Evolutionary conservation across 2,888 invertebrate genomes (phyloP).

Genomic region (Germaria angustata): DNA sequence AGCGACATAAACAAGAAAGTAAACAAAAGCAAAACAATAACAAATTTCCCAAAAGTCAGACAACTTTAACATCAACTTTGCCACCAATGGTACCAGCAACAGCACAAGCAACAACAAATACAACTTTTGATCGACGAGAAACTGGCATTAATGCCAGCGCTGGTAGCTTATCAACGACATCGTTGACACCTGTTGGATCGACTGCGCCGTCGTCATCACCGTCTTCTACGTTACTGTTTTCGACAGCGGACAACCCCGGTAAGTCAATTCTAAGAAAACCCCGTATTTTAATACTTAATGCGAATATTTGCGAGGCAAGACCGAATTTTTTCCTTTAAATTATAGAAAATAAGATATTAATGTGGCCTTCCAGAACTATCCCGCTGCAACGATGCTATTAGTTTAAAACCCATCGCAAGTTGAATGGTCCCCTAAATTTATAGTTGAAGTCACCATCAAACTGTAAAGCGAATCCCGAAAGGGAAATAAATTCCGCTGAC

Average conservation of each 20-base stretch:
- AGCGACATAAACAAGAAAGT: constrained; percentile 45
- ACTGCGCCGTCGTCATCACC: background rate
- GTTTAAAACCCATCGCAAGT: too few species aligned
- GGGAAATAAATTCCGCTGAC: too few species aligned
- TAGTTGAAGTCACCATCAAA: too few species aligned
- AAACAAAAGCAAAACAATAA: constrained; percentile 47
- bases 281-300: too few species aligned
- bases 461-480: too few species aligned
- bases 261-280: constrained; percentile 38
- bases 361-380: too few species aligned
- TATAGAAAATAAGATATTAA: too few species aligned
- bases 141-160: constrained; percentile 50
- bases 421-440: too few species aligned
- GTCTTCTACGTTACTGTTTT: too few species aligned
- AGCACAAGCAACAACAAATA: constrained; percentile 30
- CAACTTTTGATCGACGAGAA: constrained; percentile 33
- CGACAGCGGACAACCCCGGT: constrained; percentile 46
- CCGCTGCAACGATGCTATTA: too few species aligned
- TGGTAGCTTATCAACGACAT: constrained; percentile 57
- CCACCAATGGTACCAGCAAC: constrained; percentile 41
- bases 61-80: constrained; percentile 61
- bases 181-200: constrained; percentile 55
- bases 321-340: too few species aligned
- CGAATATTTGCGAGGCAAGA: too few species aligned
- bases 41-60: constrained; percentile 66